Evolutionary conservation across 1,140 invertebrate genomes (phyloP).

Genomic region (Sinonovacula constricta): DNA sequence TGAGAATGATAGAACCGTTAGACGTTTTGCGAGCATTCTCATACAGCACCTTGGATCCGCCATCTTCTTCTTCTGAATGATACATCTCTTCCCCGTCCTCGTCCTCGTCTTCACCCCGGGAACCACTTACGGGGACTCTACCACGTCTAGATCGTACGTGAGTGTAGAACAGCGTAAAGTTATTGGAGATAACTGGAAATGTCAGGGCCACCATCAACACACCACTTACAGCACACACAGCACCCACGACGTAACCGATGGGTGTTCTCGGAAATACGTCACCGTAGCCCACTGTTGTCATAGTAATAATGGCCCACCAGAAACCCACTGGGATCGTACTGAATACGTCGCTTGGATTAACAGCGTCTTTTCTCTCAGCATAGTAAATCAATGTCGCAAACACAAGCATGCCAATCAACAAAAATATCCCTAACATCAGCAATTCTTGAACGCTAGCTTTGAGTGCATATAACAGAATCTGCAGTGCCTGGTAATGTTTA

Average conservation of each 20-base stretch:
- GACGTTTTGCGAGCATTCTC: constrained; percentile 61
- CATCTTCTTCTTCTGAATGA: constrained; percentile 36
- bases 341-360: constrained; percentile 68
- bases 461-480: constrained; percentile 72
- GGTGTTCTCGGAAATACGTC: constrained; percentile 74
- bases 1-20: constrained; percentile 61
- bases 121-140: constrained; percentile 49
- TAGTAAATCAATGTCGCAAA: constrained; percentile 99
- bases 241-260: constrained; percentile 81
- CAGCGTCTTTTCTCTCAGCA: constrained; percentile 86
- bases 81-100: constrained; percentile 33
- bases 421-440: constrained; percentile 94
- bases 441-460: constrained; percentile 76
- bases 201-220: constrained; percentile 74
- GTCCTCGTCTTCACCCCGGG: constrained; percentile 21
- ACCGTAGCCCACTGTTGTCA: constrained; percentile 81
- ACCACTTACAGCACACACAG: constrained; percentile 71
- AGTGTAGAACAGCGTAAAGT: constrained; percentile 75
- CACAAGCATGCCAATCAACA: constrained; percentile 97
- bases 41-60: constrained; percentile 49
- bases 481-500: constrained; percentile 71
- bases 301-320: constrained; percentile 82
- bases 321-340: constrained; percentile 78
- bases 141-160: constrained; percentile 69
- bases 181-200: constrained; percentile 76